Evolutionary conservation across 1,140 invertebrate genomes (phyloP).

Genomic region (Ericerus pela): DNA sequence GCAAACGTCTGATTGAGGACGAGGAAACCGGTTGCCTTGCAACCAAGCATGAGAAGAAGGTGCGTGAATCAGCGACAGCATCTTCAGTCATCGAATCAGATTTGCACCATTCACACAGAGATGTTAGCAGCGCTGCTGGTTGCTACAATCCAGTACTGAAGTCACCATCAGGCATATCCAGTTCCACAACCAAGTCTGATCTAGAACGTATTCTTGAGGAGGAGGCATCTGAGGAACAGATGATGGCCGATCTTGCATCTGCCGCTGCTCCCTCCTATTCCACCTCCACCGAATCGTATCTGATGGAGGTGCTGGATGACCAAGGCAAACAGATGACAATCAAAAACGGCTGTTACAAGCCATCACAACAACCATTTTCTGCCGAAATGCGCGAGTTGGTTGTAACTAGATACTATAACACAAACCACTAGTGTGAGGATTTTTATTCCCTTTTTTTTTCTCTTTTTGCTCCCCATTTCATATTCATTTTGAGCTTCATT

Average conservation of each 20-base stretch:
- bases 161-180: conserved; percentile 24
- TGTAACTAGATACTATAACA: conserved; percentile 15
- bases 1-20: conserved; percentile 63
- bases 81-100: conserved; percentile 3
- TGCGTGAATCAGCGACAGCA: conserved; percentile 2
- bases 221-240: conserved; percentile 17
- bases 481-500: too few relatives aligned
- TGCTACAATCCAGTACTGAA: conserved; percentile 31
- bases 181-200: conserved; percentile 31
- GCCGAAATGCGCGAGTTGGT: conserved; percentile 16
- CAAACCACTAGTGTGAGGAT: conserved; percentile 9
- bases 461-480: too few relatives aligned
- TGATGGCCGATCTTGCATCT: too few relatives aligned
- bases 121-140: conserved; percentile 28
- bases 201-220: conserved; percentile 38
- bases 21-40: conserved; percentile 62
- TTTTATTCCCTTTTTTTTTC: too few relatives aligned
- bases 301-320: conserved; percentile 23
- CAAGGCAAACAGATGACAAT: conserved; percentile 22
- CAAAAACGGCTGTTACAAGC: conserved; percentile 19
- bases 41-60: conserved; percentile 35
- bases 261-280: too few relatives aligned
- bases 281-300: conserved; percentile 11
- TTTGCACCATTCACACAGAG: conserved; percentile 29
- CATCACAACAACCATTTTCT: background rate